Evolutionary conservation across 2,113 vertebrate species (phyloP), one percentile per base, ranked within the genome.

Genomic region (Eudyptes chrysolophus): DNA sequence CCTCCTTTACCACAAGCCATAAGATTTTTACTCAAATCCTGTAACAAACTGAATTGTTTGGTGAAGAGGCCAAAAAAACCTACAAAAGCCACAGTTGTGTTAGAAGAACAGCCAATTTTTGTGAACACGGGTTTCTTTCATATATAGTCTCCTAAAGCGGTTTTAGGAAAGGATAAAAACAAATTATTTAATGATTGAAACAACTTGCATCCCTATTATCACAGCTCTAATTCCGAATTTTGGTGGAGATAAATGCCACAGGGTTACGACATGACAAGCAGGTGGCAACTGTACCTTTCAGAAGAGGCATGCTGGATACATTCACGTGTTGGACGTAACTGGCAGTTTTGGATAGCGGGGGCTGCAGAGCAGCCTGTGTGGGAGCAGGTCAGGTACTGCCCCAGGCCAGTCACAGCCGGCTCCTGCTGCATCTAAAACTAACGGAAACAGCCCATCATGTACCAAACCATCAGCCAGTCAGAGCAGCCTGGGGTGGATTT

Each of bases 41-140:
- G 0, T 70, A 32, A 52, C 16, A 65, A 55, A 65, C 8, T 46
- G 34, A 54, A 29, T 32, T 15, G 18, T 58, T 95, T 61, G 36
- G 11, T 70, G 48, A 68, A 62, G 92, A 74, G 20, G 51, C 26
- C 1, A 30, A 66, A 82, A 57, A 11, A 6, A 8, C 2, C 20
- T 77, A 22, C 22, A 55, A 60, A 77, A 62, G 49, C 11, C 44
- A 42, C 29, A 29, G 2, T 11, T 84, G 8, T 22, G 18, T 68
- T 72, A 38, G 49, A 75, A 69, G 9, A 78, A 2, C 44, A 51
- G 12, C 8, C 10, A 20, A 1, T 52, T 66, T 61, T 68, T 68
- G 10, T 49, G 57, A 51, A 32, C 25, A 6, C 0, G 0, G 4
- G 8, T 88, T 92, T 82, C 17, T 75, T 90, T 46, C 3, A 0